Conservation (phyloP, 2,797 vertebrate genomes). For the Oryzias dopingdopingensis region DNA sequence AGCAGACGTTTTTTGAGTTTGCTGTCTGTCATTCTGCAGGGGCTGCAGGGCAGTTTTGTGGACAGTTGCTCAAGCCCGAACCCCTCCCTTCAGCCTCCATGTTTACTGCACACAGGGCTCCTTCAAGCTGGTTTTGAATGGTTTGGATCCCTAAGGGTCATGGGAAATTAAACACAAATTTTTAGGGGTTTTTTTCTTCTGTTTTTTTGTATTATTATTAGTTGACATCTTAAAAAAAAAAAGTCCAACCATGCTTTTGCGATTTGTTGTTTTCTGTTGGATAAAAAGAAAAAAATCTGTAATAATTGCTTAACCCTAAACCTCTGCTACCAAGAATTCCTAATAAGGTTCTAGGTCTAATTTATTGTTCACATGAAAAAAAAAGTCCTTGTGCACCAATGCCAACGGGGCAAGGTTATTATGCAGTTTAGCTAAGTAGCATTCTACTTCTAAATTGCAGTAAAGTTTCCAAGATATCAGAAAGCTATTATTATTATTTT, state of each 20-base stretch:
- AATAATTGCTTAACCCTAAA: slow-evolving; percentile 8
- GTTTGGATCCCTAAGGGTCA: slow-evolving; percentile 45
- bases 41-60: slow-evolving; percentile 44
- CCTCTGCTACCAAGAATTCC: neutral
- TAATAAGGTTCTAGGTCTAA: neutral
- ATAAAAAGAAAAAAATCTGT: neutral
- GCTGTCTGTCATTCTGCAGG: slow-evolving; percentile 49
- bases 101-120: slow-evolving; percentile 33
- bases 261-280: neutral
- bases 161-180: slow-evolving; percentile 66
- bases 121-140: slow-evolving; percentile 29
- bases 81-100: slow-evolving; percentile 39
- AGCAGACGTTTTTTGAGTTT: slow-evolving; percentile 61
- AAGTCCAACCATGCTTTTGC: slow-evolving; percentile 2
- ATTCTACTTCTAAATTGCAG: no score
- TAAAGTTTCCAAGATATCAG: no score
- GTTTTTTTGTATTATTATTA: neutral
- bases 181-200: slow-evolving; percentile 27
- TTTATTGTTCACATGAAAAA: no score
- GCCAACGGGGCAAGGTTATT: no score
- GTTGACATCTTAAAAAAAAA: slow-evolving; percentile 2
- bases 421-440: no score
- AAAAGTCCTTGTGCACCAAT: no score
- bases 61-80: slow-evolving; percentile 18
- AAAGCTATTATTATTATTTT: no score